Percentiles rank a stretch among this genome's conserved stretches.
phyloP scores from a whole-genome alignment of 1,140 invertebrate genomes.

The Diorhabda carinulata region DNA sequence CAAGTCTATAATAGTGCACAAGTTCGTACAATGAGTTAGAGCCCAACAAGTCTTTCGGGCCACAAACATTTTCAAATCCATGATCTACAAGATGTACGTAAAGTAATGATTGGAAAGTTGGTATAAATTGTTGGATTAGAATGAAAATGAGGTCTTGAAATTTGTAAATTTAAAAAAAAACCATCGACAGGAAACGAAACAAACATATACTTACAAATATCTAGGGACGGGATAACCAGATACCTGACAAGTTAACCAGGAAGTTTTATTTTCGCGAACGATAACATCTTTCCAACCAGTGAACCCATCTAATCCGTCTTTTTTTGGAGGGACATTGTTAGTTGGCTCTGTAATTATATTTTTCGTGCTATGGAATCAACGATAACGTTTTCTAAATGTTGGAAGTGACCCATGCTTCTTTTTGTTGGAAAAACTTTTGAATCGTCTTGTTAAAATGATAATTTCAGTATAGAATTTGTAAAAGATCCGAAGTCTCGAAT shows the following conservation, averaged over 20 bases:
- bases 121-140: no score
- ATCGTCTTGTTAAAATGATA: no score
- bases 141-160: neutral
- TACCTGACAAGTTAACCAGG: constrained; percentile 65
- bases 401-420: neutral
- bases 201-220: constrained; percentile 57
- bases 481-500: no score
- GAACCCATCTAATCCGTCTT: constrained; percentile 58
- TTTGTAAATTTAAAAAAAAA: no score
- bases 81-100: no score
- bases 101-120: no score
- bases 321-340: constrained; percentile 53
- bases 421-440: no score
- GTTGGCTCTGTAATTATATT: constrained; percentile 49
- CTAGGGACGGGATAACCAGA: constrained; percentile 64
- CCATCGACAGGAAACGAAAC: neutral
- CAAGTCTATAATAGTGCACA: no score
- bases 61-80: no score
- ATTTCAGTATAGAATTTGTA: no score
- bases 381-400: neutral
- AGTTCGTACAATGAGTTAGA: no score
- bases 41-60: no score
- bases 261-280: constrained; percentile 53
- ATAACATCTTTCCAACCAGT: constrained; percentile 65
- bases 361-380: neutral